Evolutionary conservation across 2,888 invertebrate species (phyloP).

Genomic region (Aphidoletes aphidimyza): DNA sequence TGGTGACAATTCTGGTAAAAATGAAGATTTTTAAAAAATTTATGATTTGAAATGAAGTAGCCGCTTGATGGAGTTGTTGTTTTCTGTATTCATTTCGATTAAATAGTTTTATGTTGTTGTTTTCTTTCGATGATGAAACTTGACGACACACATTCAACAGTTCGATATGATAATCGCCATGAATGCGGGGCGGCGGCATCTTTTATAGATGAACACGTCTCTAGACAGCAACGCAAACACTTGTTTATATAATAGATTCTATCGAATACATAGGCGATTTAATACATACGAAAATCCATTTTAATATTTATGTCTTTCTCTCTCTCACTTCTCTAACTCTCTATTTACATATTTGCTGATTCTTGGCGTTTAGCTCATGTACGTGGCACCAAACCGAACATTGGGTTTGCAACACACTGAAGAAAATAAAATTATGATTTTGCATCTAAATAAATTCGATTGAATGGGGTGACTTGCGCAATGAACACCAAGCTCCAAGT

Average conservation of each 20-base stretch:
- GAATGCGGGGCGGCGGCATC: slow-evolving; percentile 17
- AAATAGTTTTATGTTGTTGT: no score
- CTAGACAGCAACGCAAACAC: slow-evolving; percentile 1
- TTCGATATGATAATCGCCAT: neutral
- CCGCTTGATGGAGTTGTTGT: no score
- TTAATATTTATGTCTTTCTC: neutral
- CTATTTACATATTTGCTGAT: neutral
- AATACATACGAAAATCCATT: neutral
- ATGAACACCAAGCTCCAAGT: neutral
- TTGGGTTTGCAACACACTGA: slow-evolving; percentile 5
- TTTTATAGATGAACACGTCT: neutral
- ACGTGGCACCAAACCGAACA: neutral
- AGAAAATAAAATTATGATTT: slow-evolving; percentile 14
- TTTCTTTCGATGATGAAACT: no score
- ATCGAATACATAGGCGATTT: neutral
- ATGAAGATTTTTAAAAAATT: neutral
- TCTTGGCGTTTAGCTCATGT: neutral
- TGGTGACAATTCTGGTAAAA: neutral
- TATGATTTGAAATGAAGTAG: no score
- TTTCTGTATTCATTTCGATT: no score
- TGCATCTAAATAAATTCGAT: neutral
- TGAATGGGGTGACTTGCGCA: slow-evolving; percentile 36
- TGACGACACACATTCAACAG: slow-evolving; percentile 22
- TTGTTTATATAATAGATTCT: neutral
- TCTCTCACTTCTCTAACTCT: no score